Conservation (phyloP, 37 sponge, comb jelly and placozoan species). For the Aplysina aerophoba region DNA sequence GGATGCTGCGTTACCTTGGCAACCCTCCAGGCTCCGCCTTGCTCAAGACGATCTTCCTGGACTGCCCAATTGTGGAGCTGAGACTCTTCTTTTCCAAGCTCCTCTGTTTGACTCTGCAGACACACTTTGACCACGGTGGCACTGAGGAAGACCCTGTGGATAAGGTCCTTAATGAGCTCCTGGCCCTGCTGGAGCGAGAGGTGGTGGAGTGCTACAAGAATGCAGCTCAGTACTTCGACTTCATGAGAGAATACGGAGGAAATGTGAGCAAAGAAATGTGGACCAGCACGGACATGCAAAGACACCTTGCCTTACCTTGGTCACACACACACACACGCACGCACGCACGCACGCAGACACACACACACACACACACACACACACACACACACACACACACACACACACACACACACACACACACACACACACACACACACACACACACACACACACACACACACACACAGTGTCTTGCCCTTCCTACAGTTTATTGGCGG, state of each 20-base stretch:
- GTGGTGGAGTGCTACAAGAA: conserved; percentile 66
- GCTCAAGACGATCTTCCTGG: conserved; percentile 56
- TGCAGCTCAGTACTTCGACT: conserved; percentile 69
- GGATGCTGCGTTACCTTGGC: conserved; percentile 66
- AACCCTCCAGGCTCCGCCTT: conserved; percentile 31
- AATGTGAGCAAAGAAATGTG: neutral
- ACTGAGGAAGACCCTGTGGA: conserved; percentile 48
- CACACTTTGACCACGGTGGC: neutral
- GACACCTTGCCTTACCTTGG: neutral
- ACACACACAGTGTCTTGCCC: neutral
- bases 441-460: conserved; percentile 19
- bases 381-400: no score
- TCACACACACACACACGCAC: no score
- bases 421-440: no score
- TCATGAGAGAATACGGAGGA: conserved; percentile 36
- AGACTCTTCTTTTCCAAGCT: conserved; percentile 13
- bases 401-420: no score
- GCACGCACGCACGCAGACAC: no score
- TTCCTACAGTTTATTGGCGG: conserved; percentile 48
- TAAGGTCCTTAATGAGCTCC: conserved; percentile 47
- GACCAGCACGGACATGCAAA: no score
- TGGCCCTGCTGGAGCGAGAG: conserved; percentile 68
- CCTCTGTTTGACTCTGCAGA: neutral
- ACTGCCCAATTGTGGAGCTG: neutral
- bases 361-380: no score